Conservation (phyloP, 2,113 vertebrate species). For the Centropus bengalensis region DNA sequence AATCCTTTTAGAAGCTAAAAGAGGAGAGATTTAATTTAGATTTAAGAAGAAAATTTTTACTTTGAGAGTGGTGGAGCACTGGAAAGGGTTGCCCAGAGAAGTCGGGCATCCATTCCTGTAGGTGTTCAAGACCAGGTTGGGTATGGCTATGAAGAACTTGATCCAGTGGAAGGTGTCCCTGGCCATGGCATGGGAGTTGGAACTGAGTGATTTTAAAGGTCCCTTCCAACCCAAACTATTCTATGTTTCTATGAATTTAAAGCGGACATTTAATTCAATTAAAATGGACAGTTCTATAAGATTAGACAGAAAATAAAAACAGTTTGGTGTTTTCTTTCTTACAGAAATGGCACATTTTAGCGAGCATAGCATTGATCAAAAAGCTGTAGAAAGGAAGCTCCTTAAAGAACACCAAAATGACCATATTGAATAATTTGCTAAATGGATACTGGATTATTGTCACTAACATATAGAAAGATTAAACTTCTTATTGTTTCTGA, state of each 20-base stretch:
- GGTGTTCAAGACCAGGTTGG: too few relatives aligned
- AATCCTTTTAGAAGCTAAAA: too few relatives aligned
- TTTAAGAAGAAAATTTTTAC: too few relatives aligned
- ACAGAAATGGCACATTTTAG: background rate
- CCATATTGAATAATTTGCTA: background rate
- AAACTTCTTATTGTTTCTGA: background rate
- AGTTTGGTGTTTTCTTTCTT: background rate
- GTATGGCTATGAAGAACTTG: too few relatives aligned
- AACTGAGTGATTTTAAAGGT: too few relatives aligned
- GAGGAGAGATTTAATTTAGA: too few relatives aligned
- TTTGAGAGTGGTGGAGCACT: too few relatives aligned
- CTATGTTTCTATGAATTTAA: background rate
- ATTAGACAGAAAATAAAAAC: background rate
- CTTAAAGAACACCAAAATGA: background rate
- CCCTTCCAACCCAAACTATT: too few relatives aligned
- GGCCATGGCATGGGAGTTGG: too few relatives aligned
- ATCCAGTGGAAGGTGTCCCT: too few relatives aligned
- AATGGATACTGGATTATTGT: background rate
- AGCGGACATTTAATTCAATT: background rate
- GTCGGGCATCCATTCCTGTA: too few relatives aligned
- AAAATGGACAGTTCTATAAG: background rate
- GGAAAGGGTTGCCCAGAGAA: too few relatives aligned
- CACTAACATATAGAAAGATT: background rate
- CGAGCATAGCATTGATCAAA: background rate
- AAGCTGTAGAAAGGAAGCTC: background rate